Evolutionary conservation across 2,888 invertebrate species (phyloP).

Genomic region (Scotopteryx bipunctaria): DNA sequence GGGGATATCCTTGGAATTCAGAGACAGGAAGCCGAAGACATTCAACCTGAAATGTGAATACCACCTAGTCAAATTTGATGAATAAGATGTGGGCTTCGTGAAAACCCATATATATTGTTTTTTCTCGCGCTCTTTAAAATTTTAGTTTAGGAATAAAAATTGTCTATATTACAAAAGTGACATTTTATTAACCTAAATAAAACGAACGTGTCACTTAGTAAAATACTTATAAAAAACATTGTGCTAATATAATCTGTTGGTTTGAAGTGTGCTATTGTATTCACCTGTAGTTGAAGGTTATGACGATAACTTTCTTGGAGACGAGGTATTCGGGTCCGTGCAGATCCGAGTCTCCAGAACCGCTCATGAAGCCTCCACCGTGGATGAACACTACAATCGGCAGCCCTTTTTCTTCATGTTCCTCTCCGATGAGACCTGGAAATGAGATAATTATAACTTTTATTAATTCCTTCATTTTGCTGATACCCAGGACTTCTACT

Average conservation of each 20-base stretch:
- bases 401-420: constrained; percentile 36
- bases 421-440: constrained; percentile 3
- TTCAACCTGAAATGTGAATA: constrained; percentile 58
- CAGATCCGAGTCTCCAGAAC: constrained; percentile 67
- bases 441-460: background rate
- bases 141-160: no score
- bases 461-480: no score
- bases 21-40: constrained; percentile 71
- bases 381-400: constrained; percentile 73
- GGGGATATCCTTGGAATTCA: constrained; percentile 62
- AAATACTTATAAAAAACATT: background rate
- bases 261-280: background rate
- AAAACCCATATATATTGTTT: no score
- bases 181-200: no score
- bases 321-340: constrained; percentile 72
- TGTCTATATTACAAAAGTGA: no score
- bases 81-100: background rate
- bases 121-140: no score
- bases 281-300: constrained; percentile 75
- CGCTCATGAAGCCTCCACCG: constrained; percentile 73
- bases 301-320: constrained; percentile 61
- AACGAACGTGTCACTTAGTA: no score
- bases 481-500: no score
- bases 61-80: background rate
- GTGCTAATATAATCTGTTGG: background rate